Percentiles rank a stretch among this genome's conserved stretches.
These are phyloP conservation scores for Goniozus legneri DNA, from an alignment of 1,140 invertebrate species.

Conservation along the genomic window DNA sequence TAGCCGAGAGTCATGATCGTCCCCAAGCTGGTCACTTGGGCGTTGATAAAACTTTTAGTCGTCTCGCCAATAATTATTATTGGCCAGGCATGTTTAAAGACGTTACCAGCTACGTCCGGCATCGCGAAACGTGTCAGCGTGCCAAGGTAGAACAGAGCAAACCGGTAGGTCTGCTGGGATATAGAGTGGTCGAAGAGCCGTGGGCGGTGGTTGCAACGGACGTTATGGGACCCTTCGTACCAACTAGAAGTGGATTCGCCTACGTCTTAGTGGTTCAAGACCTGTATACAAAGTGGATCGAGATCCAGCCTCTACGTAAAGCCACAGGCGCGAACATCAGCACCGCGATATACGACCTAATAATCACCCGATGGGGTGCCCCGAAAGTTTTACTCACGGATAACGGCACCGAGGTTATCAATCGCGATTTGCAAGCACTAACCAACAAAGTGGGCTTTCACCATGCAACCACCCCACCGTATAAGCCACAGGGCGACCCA, in stretches of 20 bases:
- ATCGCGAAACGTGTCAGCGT: slow-evolving; percentile 17
- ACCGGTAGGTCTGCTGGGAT: slow-evolving; percentile 26
- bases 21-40: slow-evolving; percentile 36
- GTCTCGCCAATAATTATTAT: slow-evolving; percentile 7
- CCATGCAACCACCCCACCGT: background rate
- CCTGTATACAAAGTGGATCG: slow-evolving; percentile 34
- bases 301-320: slow-evolving; percentile 1
- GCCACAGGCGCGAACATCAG: slow-evolving; percentile 1
- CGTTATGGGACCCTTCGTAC: slow-evolving; percentile 34
- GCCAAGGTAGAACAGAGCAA: slow-evolving; percentile 23
- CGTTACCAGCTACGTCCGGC: slow-evolving; percentile 18
- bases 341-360: background rate
- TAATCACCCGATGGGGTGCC: background rate
- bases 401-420: slow-evolving; percentile 14
- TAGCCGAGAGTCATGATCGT: slow-evolving; percentile 9
- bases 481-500: background rate
- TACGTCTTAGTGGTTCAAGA: slow-evolving; percentile 38
- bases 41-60: slow-evolving; percentile 32
- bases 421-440: background rate
- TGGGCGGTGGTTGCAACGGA: slow-evolving; percentile 28
- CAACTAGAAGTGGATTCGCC: slow-evolving; percentile 21
- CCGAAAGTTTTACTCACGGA: slow-evolving; percentile 1
- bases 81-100: slow-evolving; percentile 16
- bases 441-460: background rate
- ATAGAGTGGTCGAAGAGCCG: slow-evolving; percentile 16